These are phyloP conservation scores for Xiphorhynchus elegans DNA, from an alignment of 2,113 vertebrate species.

Conservation along the genomic window DNA sequence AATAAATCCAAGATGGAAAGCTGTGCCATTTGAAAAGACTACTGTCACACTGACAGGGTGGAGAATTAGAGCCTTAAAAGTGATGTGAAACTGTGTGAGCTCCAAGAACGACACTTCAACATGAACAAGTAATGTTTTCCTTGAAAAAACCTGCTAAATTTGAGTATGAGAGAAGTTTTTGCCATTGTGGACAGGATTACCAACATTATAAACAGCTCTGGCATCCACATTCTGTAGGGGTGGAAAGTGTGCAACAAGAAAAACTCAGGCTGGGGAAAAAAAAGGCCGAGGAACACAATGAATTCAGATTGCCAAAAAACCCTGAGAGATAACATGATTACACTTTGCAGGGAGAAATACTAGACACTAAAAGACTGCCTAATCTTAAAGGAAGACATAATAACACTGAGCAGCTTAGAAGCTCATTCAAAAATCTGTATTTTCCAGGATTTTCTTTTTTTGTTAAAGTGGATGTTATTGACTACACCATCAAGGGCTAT, in stretches of 20 bases:
- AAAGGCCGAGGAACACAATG: not conserved
- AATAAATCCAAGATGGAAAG: slow-evolving; percentile 22
- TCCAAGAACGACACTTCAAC: not conserved
- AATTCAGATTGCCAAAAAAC: not conserved
- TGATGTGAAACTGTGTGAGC: not conserved
- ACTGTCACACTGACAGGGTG: not conserved
- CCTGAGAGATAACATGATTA: not conserved
- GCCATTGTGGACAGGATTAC: not conserved
- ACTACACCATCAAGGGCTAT: not conserved
- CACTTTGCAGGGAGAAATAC: not conserved
- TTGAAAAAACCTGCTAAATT: not conserved
- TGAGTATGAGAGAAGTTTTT: not conserved
- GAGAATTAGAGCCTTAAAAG: not conserved
- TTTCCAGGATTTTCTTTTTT: not conserved
- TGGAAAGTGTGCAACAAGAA: not conserved
- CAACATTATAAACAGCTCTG: not conserved
- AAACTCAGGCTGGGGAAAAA: not conserved
- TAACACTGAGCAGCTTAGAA: not conserved
- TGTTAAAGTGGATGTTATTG: not conserved
- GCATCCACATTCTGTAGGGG: not conserved
- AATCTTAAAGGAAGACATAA: not conserved
- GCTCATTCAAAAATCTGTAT: not conserved
- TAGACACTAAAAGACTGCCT: not conserved
- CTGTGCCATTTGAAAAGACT: not conserved
- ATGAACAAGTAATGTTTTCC: not conserved